Percentiles rank a stretch among this genome's conserved stretches.
phyloP scores from a whole-genome alignment of 92 coral and sea anemone species.

The Plumapathes pennacea region DNA sequence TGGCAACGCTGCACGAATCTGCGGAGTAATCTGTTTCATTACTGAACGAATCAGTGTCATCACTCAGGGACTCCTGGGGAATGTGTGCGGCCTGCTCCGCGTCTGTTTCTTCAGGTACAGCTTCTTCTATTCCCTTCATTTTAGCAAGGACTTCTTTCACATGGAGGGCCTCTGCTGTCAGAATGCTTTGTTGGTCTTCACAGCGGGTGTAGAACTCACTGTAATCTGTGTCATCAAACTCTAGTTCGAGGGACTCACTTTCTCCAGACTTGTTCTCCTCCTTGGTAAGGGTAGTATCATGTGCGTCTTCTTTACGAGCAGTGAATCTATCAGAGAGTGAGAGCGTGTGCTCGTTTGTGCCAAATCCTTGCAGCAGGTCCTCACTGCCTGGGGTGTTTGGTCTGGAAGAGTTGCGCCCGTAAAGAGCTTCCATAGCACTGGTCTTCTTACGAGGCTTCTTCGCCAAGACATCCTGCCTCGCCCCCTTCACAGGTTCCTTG shows the following conservation, averaged over 20 bases:
- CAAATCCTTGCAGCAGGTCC: neutral
- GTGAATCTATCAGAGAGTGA: slow-evolving; percentile 44
- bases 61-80: neutral
- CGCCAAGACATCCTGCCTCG: neutral
- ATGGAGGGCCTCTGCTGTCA: slow-evolving; percentile 69
- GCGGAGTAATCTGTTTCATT: neutral
- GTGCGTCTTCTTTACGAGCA: neutral
- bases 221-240: slow-evolving; percentile 71
- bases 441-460: neutral
- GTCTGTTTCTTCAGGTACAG: slow-evolving; percentile 38
- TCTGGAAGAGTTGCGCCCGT: slow-evolving; percentile 22
- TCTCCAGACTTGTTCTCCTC: slow-evolving; percentile 17
- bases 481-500: slow-evolving; percentile 1
- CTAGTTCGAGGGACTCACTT: slow-evolving; percentile 47
- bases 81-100: slow-evolving; percentile 1
- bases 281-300: slow-evolving; percentile 1
- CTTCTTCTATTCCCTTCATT: too few species aligned
- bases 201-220: slow-evolving; percentile 43
- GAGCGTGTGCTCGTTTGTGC: too few species aligned
- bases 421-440: slow-evolving; percentile 24
- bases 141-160: too few species aligned
- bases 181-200: slow-evolving; percentile 58
- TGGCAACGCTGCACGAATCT: slow-evolving; percentile 5
- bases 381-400: neutral
- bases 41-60: neutral